Evolutionary conservation across 2,113 vertebrate genomes (phyloP).

Genomic region (Erinaceus europaeus): DNA sequence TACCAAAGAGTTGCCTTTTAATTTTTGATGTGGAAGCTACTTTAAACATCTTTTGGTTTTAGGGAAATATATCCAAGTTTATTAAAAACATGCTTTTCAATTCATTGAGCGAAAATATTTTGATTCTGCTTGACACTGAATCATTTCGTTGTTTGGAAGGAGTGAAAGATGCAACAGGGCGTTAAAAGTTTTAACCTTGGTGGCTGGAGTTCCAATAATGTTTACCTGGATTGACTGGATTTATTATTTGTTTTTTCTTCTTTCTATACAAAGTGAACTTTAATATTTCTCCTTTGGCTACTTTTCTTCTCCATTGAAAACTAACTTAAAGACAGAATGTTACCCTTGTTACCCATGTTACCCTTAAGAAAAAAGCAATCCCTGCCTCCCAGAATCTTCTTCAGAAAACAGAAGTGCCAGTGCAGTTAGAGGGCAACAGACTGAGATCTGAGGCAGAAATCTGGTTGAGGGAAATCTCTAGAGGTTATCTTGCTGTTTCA

Average conservation of each 20-base stretch:
- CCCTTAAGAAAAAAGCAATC: neutral
- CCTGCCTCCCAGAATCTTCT: neutral
- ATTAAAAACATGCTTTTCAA: neutral
- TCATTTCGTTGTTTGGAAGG: neutral
- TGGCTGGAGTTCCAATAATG: neutral
- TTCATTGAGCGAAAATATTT: neutral
- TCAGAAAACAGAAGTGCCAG: slow-evolving; percentile 12
- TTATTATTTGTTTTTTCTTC: too few relatives aligned
- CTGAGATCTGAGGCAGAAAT: slow-evolving; percentile 28
- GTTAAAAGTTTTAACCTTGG: neutral
- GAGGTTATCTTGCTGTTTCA: slow-evolving; percentile 65
- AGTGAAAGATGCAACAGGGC: neutral
- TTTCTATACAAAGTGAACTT: neutral
- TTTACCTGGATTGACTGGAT: neutral
- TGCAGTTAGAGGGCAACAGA: slow-evolving; percentile 30
- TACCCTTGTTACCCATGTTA: too few relatives aligned
- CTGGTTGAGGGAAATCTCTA: slow-evolving; percentile 18
- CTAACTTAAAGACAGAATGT: too few relatives aligned
- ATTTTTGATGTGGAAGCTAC: neutral
- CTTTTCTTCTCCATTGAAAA: slow-evolving; percentile 24
- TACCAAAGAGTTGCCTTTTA: neutral
- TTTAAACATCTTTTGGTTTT: neutral
- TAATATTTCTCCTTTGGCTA: neutral
- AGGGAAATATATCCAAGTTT: neutral
- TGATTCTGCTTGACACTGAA: slow-evolving; percentile 1